Evolutionary conservation across 2,888 invertebrate genomes (phyloP).

Genomic region (Drosophila helvetica): DNA sequence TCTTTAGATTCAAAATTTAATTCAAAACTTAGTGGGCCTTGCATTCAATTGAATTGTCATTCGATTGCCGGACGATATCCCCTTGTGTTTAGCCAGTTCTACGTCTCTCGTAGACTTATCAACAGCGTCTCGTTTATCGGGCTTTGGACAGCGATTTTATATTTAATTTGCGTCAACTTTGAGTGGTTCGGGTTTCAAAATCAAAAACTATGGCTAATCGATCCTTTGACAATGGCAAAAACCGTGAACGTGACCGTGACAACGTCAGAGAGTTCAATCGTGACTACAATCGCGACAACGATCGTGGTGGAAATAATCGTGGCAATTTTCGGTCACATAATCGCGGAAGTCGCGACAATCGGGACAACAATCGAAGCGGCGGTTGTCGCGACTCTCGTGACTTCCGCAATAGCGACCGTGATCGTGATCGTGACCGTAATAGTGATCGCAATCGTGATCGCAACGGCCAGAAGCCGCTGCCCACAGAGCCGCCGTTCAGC

Average conservation of each 20-base stretch:
- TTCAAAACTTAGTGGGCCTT: background rate
- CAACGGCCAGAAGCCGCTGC: slow-evolving; percentile 88
- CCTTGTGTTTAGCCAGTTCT: slow-evolving; percentile 20
- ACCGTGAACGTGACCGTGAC: slow-evolving; percentile 2
- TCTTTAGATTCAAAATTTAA: background rate
- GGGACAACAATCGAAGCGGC: slow-evolving; percentile 15
- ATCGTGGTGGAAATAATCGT: slow-evolving; percentile 6
- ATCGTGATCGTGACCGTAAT: slow-evolving; percentile 21
- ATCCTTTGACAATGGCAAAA: slow-evolving; percentile 15
- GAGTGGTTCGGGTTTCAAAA: slow-evolving; percentile 14
- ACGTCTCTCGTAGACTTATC: slow-evolving; percentile 56
- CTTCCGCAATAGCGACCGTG: slow-evolving; percentile 5
- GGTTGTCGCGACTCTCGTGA: background rate
- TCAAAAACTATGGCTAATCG: slow-evolving; percentile 63
- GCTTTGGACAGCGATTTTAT: slow-evolving; percentile 49
- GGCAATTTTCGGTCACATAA: background rate
- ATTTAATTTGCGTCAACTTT: slow-evolving; percentile 1
- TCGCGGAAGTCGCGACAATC: slow-evolving; percentile 10
- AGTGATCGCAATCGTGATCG: slow-evolving; percentile 52
- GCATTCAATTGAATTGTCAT: slow-evolving; percentile 13
- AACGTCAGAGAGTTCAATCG: background rate
- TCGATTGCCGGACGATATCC: background rate
- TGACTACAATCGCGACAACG: slow-evolving; percentile 2
- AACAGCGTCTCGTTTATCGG: slow-evolving; percentile 67
- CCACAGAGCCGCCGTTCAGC: slow-evolving; percentile 95